Base-by-base conservation (phyloP, 2,113 vertebrate genomes). In the Pseudorectes ferrugineus region DNA sequence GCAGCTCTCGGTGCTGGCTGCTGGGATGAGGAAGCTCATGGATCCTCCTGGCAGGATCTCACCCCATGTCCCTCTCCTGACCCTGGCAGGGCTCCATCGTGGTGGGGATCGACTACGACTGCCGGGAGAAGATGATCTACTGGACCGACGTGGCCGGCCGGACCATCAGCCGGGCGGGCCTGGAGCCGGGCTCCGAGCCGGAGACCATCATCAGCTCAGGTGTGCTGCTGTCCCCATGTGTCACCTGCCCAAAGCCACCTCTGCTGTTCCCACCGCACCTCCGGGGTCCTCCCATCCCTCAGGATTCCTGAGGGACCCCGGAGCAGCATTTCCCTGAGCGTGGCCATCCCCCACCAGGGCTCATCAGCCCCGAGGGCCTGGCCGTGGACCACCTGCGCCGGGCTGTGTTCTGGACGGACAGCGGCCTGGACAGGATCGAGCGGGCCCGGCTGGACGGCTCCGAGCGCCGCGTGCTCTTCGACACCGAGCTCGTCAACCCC, bases 351-450 rank as follows among this genome's bases (percentile, higher is more conserved):
- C 58, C 7, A 24, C n/a, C 94, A 99, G 99, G 98, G 43, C 98
- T 99, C 36, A 97, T 98, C 79, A 99, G 99, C 97, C 99, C 99
- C 0, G 99, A 99, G 96, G 99, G 99, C 48, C 97, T 99, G 71
- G 98, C 99, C 1, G 97, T 99, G 54, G 99, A 99, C 35, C 98
- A 98, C 42, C 94, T 98, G 20, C 98, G 98, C 5, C 96, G 99
- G 92, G 97, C 95, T 65, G 95, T 99, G 97, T 99, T 99, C 97
- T 99, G 99, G 99, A 99, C 99, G 0, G 99, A 99, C 97, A 99
- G 99, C 0, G 98, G 98, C 12, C 97, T 98, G 20, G 99, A 99
- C 77, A 97, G 98, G 93, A 99, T 99, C 4, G 99, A 99, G 96
- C 96, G 93, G 1, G 95, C 99, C 12, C 97, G 96, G 59, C 97